Base-by-base conservation (phyloP, 2,113 vertebrate species). In the Callocephalon fimbriatum region DNA sequence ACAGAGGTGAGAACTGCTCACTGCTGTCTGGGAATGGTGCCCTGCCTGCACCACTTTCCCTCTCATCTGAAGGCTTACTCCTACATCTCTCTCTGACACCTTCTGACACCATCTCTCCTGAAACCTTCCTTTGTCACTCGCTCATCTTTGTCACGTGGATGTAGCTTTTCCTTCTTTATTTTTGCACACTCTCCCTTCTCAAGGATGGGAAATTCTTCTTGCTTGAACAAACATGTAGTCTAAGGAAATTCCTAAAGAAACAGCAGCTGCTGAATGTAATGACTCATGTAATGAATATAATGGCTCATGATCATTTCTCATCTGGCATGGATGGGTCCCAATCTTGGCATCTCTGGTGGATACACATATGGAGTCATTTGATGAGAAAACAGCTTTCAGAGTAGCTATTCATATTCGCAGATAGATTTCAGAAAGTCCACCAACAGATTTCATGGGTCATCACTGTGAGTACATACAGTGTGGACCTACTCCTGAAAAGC, bases 101-200 rank as follows among this genome's bases (percentile, higher is more conserved):
- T 80, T 40, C 47, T 63, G 32, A 71, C 59, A 26, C 23, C 17
- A 9, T 58, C 56, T 58, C 56, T 80, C 35, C 53, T 70, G 35
- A 76, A 66, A 26, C 15, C 18, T 88, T 75, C 6, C 18, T 75
- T 66, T 80, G 29, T 38, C 44, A 22, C 29, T 38, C 44, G 16
- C 32, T 87, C 0, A 0, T 31, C 27, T 79, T 47, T 79, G n/a
- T 50, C 35, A 23, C 18, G 3, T 12, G 47, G 40, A 53, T 84
- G 22, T 31, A 88, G 42, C 32, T 62, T 66, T 72, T 45, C 26
- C 50, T 17, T 76, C n/a, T 81, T 37, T n/a, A 7, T 42, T 88
- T 85, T 76, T 48, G 27, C 19, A 10, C 1, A 0, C 71, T 66
- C 3, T 15, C 16, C 10, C 42, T 83, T 90, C 0, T 0, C 18